A percentile compares a stretch with the other conserved stretches of the same genome.
Conservation (phyloP, 2,797 vertebrate genomes). For the Pithecia hirsuta region DNA sequence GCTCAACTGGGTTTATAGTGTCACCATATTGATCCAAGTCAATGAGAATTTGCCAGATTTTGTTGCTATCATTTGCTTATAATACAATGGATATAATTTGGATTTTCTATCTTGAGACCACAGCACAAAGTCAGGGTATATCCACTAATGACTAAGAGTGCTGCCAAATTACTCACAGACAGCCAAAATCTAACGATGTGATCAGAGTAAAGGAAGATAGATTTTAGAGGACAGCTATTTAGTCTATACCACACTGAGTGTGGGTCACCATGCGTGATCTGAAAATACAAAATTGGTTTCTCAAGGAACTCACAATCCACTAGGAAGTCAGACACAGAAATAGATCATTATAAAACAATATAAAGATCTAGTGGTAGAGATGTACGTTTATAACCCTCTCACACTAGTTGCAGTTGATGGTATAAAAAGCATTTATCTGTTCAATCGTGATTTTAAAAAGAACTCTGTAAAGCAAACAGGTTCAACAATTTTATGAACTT, state of each 20-base stretch:
- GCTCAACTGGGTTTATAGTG: background rate
- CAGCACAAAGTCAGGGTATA: background rate
- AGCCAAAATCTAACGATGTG: background rate
- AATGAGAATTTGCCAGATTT: constrained; percentile 6
- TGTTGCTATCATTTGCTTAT: background rate
- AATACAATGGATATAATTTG: background rate
- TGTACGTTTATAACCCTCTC: background rate
- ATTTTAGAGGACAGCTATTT: background rate
- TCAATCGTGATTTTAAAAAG: background rate
- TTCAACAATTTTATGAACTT: background rate
- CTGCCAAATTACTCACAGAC: background rate
- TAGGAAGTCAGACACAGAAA: background rate
- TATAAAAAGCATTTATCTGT: background rate
- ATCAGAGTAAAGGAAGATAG: background rate
- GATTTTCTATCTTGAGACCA: constrained; percentile 20
- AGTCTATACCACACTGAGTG: background rate
- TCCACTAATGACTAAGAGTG: background rate
- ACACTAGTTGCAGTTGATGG: background rate
- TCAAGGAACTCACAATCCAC: background rate
- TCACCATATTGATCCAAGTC: background rate
- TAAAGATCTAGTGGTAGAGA: background rate
- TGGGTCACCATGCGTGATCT: no score
- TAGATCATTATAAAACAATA: background rate
- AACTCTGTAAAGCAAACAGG: background rate
- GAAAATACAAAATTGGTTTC: background rate